Base-by-base conservation (phyloP, 2,888 invertebrate species). In the Masnerella sp. region DNA sequence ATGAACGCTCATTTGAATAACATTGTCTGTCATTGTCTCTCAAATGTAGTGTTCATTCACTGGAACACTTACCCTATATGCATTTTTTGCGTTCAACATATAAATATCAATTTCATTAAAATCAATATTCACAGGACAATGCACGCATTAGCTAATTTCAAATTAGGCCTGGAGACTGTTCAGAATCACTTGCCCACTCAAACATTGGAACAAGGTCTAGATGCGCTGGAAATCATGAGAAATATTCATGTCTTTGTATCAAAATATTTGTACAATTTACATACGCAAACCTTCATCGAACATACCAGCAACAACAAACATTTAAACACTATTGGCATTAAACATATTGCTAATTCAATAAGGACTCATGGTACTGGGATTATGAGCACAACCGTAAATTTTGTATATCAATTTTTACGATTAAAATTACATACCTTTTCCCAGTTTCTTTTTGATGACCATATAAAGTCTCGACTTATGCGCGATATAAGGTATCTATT, bases 361-460 rank as follows among this genome's bases (percentile, higher is more conserved):
- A 91, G 98, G 80, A 98, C 98, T 0, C 98, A 99, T 84, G 99
- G 99, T 22, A 95, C 94, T 5, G 99, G 99, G 5, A 96, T 99
- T 72, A 96, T 97, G 91, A 97, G 96, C 83, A 97, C 97, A 0
- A 96, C 97, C 0, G 96, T 94, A 0, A 97, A 97, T 85, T 96
- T 95, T 80, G 95, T 95, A 0, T 97, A 97, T 88, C 98, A 98
- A 88, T 98, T 97, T 88, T 89, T 99, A 76, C 92, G 96, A 77
- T 94, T 96, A 79, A 97, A 98, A 87, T 94, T 99, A 82, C 95
- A 94, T 80, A 94, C 94, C 0, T 96, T 99, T 86, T 98, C 98
- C 0, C 98, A 98, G 87, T 99, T 99, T 86, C 92, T 99, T 88
- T 98, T 95, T 84, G 98, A 99, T 85, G 99, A 99, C 87, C 97